Base-by-base conservation (phyloP, 2,888 invertebrate species). In the Tribolium freemani region DNA sequence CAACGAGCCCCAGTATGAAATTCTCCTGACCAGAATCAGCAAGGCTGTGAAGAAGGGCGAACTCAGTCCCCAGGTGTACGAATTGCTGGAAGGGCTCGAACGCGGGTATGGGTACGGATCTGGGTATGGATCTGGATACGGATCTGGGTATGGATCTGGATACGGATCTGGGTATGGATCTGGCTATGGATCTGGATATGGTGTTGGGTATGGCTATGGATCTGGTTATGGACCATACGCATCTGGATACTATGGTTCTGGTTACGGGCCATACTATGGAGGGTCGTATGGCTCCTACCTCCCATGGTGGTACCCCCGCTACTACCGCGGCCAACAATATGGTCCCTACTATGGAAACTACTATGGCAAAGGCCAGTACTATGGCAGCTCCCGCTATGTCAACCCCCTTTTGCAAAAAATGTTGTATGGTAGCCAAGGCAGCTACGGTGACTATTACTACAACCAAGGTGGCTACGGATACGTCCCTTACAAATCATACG, bases 21-120 rank as follows among this genome's bases (percentile, higher is more conserved):
- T 74, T 51, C 64, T 81, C 3, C 57, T 81, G 60, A 71, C 46
- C 8, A 73, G 77, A 44, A 53, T 81, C 16, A 56, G 76, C 50
- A 46, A 67, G 9, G 69, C 73, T 38, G 78, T 79, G 2, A 56
- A 73, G 11, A 69, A 76, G 16, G 80, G 79, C 9, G 72, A 77
- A 31, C 31, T 81, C 6, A 72, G 69, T 57, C 31, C 51, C 3
- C 58, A 69, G 5, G 67, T 81, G 13, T 76, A 74, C 45, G 69
- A 77, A 10, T 26, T 71, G 9, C 38, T 73, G 26, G 54, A 50
- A 44, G 38, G 31, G 5, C 30, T 73, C 10, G 60, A 71, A 16
- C 9, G 16, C 6, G 11, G 20, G 2, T 30, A 16, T 13, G 48
- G 48, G 1, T 48, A n/a, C 16, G 48, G 48, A 3, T 48, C 8